Evolutionary conservation across 2,888 invertebrate genomes (phyloP), one percentile per base, ranked within the genome.

Genomic region (Erebia aethiops): DNA sequence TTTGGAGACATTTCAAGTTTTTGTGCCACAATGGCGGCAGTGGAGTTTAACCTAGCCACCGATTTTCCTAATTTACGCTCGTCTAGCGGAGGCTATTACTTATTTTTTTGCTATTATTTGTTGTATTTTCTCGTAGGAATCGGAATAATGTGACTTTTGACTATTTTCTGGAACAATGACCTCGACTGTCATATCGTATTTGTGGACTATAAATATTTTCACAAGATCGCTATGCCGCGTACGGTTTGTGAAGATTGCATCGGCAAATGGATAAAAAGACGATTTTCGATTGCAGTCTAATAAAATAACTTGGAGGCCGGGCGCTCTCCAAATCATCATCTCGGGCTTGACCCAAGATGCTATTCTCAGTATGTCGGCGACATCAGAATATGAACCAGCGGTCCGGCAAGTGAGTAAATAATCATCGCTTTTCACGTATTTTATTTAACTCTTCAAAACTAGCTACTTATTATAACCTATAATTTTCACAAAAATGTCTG

Each of bases 21-120:
- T 89, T 89, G 89, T 92, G 88, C 88, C 84, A 91, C 92, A 91
- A 93, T 93, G 93, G 93, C 92, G 93, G 92, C 93, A 93, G 91
- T 89, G 84, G 83, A 90, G 90, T 78, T 81, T 92, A 93, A 92
- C 93, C 92, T 93, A 92, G 91, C 86, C 86, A 83, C 81, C 79
- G 85, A 87, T 86, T 87, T 87, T 85, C 80, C 79, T 79, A 78
- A 77, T 85, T 84, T 87, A 84, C 80, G 80, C 76, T 75, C 74
- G 70, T 76, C 69, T 78, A 81, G 72, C 74, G 51, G 69, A 70
- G 69, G 79, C 78, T 76, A 79, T 78, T 77, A 71, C 77, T 77
- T 79, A 72, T 76, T 79, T 83, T 86, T 82, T 81, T 85, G 78
- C 80, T 85, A 78, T 84, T 85, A 81, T 87, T 81, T 79, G 78